phyloP scores from a whole-genome alignment of 1,140 invertebrate genomes.

The Rhynchophorus ferrugineus region DNA sequence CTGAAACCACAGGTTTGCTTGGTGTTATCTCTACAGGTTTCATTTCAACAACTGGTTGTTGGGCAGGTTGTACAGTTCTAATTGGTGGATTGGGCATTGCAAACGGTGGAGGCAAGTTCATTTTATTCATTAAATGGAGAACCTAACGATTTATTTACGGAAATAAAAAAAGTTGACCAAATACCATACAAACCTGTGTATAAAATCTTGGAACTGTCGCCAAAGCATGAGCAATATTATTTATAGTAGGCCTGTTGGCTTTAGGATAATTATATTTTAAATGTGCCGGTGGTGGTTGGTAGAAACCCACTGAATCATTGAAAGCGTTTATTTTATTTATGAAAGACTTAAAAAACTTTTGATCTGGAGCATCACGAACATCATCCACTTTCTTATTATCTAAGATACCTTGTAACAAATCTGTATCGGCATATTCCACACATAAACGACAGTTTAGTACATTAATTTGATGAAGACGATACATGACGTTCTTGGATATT shows the following conservation, averaged over 20 bases:
- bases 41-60: slow-evolving; percentile 17
- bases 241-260: slow-evolving; percentile 61
- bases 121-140: slow-evolving; percentile 91
- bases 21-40: slow-evolving; percentile 3
- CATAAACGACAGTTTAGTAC: slow-evolving; percentile 50
- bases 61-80: slow-evolving; percentile 10
- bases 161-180: too few species aligned
- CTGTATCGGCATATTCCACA: slow-evolving; percentile 54
- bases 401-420: slow-evolving; percentile 26
- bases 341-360: slow-evolving; percentile 54
- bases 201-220: slow-evolving; percentile 74
- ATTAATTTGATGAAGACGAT: slow-evolving; percentile 57
- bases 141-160: too few species aligned
- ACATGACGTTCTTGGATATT: slow-evolving; percentile 49
- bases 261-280: slow-evolving; percentile 69
- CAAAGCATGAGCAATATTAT: slow-evolving; percentile 71
- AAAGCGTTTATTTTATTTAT: slow-evolving; percentile 60
- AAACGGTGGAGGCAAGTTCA: slow-evolving; percentile 87
- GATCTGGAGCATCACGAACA: slow-evolving; percentile 27
- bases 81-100: slow-evolving; percentile 42
- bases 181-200: too few species aligned
- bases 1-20: slow-evolving; percentile 25
- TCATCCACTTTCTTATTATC: slow-evolving; percentile 32
- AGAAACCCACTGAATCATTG: slow-evolving; percentile 56
- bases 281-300: slow-evolving; percentile 64